Percentiles rank a stretch among this genome's conserved stretches.
phyloP scores from a whole-genome alignment of 2,113 vertebrate genomes.

The Indicator maculatus region DNA sequence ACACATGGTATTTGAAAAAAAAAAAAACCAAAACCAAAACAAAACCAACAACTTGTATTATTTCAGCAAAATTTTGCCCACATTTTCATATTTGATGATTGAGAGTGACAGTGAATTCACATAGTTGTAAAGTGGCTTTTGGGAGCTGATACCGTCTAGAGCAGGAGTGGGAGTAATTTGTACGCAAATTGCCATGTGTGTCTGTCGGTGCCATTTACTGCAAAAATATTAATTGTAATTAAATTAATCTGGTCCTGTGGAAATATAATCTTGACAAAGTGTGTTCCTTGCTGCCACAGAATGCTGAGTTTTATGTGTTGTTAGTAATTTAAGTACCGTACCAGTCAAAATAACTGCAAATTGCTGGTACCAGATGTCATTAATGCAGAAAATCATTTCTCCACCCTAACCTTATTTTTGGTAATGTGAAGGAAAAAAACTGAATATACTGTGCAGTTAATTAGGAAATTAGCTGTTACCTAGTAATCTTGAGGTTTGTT shows the following conservation, averaged over 20 bases:
- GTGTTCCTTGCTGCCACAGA: neutral
- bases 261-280: constrained; percentile 59
- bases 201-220: constrained; percentile 11
- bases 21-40: neutral
- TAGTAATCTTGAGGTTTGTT: neutral
- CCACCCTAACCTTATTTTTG: neutral
- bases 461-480: constrained; percentile 16
- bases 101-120: neutral
- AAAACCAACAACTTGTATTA: neutral
- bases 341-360: constrained; percentile 55
- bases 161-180: constrained; percentile 37
- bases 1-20: constrained; percentile 15
- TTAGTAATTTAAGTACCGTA: constrained; percentile 53
- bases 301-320: constrained; percentile 46
- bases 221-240: constrained; percentile 53
- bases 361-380: constrained; percentile 33
- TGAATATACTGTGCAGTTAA: neutral
- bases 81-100: neutral
- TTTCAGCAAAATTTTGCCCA: constrained; percentile 7
- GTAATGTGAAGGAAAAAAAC: neutral
- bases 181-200: neutral
- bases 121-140: constrained; percentile 28
- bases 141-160: constrained; percentile 18
- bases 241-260: constrained; percentile 36
- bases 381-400: constrained; percentile 19